These are phyloP conservation scores for Apoda limacodes DNA, from an alignment of 2,888 invertebrate genomes.

Conservation along the genomic window DNA sequence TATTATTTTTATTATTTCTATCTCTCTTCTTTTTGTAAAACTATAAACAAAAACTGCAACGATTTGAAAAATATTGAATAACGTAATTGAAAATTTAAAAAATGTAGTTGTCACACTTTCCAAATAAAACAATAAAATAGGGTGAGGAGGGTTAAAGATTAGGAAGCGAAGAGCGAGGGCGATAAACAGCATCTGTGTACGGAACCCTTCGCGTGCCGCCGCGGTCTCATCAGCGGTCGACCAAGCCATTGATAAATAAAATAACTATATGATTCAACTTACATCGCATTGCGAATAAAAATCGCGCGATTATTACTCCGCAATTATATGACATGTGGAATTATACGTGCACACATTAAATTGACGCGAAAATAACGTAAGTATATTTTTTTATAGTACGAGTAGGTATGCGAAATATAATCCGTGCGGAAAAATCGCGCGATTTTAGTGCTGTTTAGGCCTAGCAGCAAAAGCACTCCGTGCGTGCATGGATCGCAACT, in stretches of 20 bases:
- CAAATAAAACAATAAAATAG: constrained; percentile 11
- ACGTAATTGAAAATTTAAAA: background rate
- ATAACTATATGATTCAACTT: background rate
- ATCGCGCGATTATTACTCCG: background rate
- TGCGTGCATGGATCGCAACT: no score
- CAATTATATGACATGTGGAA: background rate
- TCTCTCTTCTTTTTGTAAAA: no score
- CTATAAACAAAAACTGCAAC: background rate
- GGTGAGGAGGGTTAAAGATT: constrained; percentile 32
- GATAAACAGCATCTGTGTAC: constrained; percentile 64
- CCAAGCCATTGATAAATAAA: constrained; percentile 5
- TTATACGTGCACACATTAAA: no score
- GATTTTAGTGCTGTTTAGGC: no score
- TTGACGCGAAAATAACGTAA: background rate
- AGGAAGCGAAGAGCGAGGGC: constrained; percentile 30
- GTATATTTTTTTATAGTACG: background rate
- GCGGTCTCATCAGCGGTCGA: constrained; percentile 23
- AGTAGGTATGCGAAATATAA: background rate
- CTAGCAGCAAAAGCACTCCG: no score
- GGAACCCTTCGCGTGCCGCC: constrained; percentile 38
- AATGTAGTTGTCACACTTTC: background rate
- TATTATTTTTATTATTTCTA: no score
- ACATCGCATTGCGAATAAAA: background rate
- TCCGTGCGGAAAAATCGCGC: no score
- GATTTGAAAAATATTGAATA: background rate